Percentiles rank a stretch among this genome's conserved stretches.
phyloP scores from a whole-genome alignment of 2,888 invertebrate species.

The Drosophila rubida region DNA sequence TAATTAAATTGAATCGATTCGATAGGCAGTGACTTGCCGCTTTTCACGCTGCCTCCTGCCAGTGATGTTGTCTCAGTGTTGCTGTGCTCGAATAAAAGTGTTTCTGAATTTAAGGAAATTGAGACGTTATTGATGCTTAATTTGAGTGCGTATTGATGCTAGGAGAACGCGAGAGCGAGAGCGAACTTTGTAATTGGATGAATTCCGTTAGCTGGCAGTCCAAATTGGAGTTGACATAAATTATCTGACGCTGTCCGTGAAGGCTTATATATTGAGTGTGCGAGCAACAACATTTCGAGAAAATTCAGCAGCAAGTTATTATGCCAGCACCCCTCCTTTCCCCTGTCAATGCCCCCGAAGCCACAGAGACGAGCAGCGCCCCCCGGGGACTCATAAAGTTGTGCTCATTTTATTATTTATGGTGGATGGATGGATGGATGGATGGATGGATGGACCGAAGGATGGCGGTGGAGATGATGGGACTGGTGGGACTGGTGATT shows the following conservation, averaged over 20 bases:
- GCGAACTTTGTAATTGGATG: not conserved
- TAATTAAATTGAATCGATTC: not conserved
- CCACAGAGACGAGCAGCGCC: not conserved
- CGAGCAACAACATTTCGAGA: conserved; percentile 1
- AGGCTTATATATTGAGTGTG: conserved; percentile 6
- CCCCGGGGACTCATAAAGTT: conserved; percentile 48
- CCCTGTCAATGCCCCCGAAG: too few species aligned
- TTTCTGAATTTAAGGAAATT: not conserved
- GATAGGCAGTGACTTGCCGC: not conserved
- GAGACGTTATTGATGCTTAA: not conserved
- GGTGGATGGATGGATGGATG: conserved; percentile 11
- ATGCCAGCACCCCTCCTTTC: too few species aligned
- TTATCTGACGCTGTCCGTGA: not conserved
- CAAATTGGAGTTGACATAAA: not conserved
- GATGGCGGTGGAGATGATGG: not conserved
- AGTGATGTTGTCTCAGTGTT: not conserved
- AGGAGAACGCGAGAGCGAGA: not conserved
- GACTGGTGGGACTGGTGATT: not conserved
- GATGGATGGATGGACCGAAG: not conserved
- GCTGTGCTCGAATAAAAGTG: not conserved
- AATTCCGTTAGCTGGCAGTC: not conserved
- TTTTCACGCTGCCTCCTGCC: not conserved
- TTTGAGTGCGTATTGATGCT: not conserved
- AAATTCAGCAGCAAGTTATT: conserved; percentile 20
- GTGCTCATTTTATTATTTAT: conserved; percentile 58